phyloP scores from a whole-genome alignment of 1,140 invertebrate genomes.

The Dinothrombium tinctorium region DNA sequence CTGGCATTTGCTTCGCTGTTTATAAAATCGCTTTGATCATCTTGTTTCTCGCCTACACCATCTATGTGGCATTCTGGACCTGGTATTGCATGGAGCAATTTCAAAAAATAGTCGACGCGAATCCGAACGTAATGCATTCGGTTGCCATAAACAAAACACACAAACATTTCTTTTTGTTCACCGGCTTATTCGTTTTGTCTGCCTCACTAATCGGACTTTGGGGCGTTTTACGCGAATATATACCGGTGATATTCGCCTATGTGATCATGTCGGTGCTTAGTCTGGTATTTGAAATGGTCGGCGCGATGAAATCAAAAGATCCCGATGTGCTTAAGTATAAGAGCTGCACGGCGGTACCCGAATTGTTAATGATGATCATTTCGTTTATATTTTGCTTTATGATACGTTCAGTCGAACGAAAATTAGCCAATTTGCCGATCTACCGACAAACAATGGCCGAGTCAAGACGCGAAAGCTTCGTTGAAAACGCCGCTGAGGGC shows the following conservation, averaged over 20 bases:
- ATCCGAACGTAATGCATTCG: not conserved
- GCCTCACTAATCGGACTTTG: not conserved
- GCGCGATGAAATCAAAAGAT: constrained; percentile 3
- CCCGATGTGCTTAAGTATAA: not conserved
- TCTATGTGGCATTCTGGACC: not conserved
- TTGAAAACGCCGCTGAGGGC: too few species aligned
- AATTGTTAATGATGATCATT: not conserved
- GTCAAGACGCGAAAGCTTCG: too few species aligned
- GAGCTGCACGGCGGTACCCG: not conserved
- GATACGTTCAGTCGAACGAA: constrained; percentile 1
- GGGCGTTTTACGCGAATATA: constrained; percentile 1
- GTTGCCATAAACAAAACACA: constrained; percentile 1
- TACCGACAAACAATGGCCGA: constrained; percentile 5
- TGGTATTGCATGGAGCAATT: not conserved
- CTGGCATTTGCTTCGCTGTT: not conserved
- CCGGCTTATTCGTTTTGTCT: not conserved
- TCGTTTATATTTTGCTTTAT: not conserved
- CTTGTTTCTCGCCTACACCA: constrained; percentile 1
- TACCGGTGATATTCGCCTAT: not conserved
- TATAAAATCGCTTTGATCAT: not conserved
- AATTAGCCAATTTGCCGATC: constrained; percentile 1
- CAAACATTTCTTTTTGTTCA: constrained; percentile 5
- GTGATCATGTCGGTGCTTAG: not conserved
- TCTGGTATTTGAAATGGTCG: not conserved
- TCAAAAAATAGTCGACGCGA: not conserved